These are phyloP conservation scores for Siphonodentalium dalli DNA, from an alignment of 2,888 invertebrate species.

Conservation along the genomic window DNA sequence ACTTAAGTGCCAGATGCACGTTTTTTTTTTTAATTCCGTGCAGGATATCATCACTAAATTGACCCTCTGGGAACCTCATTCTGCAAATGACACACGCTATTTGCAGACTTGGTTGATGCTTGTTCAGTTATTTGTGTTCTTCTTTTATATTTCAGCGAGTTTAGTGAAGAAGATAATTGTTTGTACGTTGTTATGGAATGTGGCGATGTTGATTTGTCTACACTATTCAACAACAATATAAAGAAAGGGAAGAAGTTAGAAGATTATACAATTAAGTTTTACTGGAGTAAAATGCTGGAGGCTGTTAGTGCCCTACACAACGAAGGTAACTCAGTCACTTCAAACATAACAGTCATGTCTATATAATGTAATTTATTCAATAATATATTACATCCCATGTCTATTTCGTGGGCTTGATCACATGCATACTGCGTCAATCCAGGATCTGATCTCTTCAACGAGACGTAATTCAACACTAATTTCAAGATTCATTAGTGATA, in stretches of 20 bases:
- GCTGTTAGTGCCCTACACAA: slow-evolving; percentile 91
- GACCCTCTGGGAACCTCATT: too few species aligned
- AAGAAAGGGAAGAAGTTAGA: slow-evolving; percentile 68
- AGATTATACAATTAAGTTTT: slow-evolving; percentile 81
- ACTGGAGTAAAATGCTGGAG: slow-evolving; percentile 92
- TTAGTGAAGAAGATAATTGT: slow-evolving; percentile 69
- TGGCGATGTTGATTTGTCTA: slow-evolving; percentile 87
- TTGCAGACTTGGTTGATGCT: too few species aligned
- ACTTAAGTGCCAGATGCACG: too few species aligned
- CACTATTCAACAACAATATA: slow-evolving; percentile 67
- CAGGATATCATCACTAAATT: too few species aligned
- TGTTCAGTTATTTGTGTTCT: neutral
- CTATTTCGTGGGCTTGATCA: too few species aligned
- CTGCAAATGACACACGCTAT: too few species aligned
- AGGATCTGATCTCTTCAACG: too few species aligned
- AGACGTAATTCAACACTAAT: too few species aligned
- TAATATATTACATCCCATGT: neutral
- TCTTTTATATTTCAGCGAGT: slow-evolving; percentile 73
- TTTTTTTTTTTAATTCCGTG: too few species aligned
- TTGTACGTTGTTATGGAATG: slow-evolving; percentile 90
- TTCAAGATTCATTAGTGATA: too few species aligned
- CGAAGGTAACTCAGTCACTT: slow-evolving; percentile 71
- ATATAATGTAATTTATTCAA: neutral
- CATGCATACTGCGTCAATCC: too few species aligned
- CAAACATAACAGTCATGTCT: neutral